Base-by-base conservation (phyloP, 2,113 vertebrate genomes). In the Oenanthe melanoleuca region DNA sequence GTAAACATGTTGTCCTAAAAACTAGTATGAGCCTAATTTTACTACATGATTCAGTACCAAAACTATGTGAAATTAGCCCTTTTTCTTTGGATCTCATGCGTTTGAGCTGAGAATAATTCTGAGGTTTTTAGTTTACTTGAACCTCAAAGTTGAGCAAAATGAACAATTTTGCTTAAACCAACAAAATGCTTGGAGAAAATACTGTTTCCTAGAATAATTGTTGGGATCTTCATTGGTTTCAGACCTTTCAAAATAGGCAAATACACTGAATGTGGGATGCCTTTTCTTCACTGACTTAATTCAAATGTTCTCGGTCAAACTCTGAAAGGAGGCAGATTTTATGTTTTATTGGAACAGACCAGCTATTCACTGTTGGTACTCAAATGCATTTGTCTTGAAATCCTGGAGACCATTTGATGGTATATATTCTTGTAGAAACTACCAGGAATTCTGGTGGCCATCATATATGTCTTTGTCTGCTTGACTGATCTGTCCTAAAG, bases 1-100 rank as follows among this genome's bases (percentile, higher is more conserved):
- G 77, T 91, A 95, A 95, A 91, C 26, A 64, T 5, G 2, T 78
- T 89, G 44, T 83, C 40, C 77, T 92, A 89, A 93, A 92, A 92
- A 44, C 40, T 78, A 18, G 17, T 1, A 0, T 65, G 49, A 85
- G 40, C 20, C 55, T 34, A 40, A 34, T 34, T 86, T 94, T 78
- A 67, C 60, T n/a, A 33, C 59, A 57, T 92, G 86, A 86, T 89
- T 96, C 80, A 78, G 52, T 50, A 87, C 72, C 73, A 84, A 89
- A 95, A 91, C 24, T 79, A 72, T 72, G 92, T 53, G 44, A 84
- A 93, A 93, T 89, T 71, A 92, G 44, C n/a, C 17, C 11, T 91
- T 95, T 95, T 84, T 40, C 64, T 84, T 86, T 84, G 69, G 63
- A 47, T 80, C 8, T 66, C n/a, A 8, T 52, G 71, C 29, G n/a